Evolutionary conservation across 2,113 vertebrate species (phyloP).

Genomic region (Hipposideros armiger): DNA sequence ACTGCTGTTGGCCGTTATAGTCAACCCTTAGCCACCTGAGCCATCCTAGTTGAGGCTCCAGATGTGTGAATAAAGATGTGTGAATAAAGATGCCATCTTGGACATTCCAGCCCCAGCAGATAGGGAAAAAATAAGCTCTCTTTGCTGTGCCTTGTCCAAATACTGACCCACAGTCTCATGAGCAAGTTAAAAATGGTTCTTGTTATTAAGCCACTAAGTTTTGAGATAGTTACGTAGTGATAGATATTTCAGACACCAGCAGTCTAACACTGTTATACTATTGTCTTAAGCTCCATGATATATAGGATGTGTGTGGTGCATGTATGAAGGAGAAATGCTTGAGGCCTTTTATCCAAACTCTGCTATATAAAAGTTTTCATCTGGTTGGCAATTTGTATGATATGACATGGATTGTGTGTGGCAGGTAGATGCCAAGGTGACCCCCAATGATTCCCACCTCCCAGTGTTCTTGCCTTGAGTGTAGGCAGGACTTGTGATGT

Average conservation of each 20-base stretch:
- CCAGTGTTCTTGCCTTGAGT: not conserved
- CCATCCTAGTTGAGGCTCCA: not conserved
- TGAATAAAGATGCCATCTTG: not conserved
- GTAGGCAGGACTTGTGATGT: not conserved
- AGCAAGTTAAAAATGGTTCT: slow-evolving; percentile 14
- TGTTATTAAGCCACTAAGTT: not conserved
- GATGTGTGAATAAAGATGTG: not conserved
- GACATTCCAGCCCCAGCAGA: not conserved
- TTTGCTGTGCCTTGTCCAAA: not conserved
- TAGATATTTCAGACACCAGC: not conserved
- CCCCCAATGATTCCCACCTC: not conserved
- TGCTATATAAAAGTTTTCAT: not conserved
- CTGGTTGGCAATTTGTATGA: slow-evolving; percentile 3
- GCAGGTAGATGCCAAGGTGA: not conserved
- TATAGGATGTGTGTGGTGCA: too few relatives aligned
- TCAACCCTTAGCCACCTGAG: not conserved
- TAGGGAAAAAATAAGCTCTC: not conserved
- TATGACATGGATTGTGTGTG: not conserved
- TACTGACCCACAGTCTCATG: not conserved
- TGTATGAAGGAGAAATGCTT: not conserved
- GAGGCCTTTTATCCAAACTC: not conserved
- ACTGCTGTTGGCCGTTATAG: not conserved
- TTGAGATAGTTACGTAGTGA: not conserved
- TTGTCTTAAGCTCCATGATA: not conserved
- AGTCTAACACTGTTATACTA: not conserved